Conservation (phyloP, 2,797 vertebrate genomes). For the Pseudochromis fuscus region DNA sequence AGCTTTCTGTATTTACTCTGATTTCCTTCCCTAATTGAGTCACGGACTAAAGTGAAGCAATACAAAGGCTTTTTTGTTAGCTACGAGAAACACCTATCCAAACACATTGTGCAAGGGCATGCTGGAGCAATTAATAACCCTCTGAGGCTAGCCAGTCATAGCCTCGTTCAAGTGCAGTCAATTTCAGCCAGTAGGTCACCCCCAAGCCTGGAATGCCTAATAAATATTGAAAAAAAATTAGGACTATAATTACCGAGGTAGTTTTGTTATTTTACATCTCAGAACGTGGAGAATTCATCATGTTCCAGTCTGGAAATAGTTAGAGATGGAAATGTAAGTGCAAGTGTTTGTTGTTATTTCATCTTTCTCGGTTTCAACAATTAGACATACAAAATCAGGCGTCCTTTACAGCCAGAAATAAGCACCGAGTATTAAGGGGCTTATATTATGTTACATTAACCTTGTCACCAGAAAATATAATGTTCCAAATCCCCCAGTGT, state of each 20-base stretch:
- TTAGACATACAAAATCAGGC: conserved; percentile 29
- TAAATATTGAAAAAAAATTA: conserved; percentile 78
- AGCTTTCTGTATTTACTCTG: conserved; percentile 88
- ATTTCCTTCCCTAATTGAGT: conserved; percentile 92
- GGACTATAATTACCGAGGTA: conserved; percentile 63
- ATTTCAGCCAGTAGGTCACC: conserved; percentile 62
- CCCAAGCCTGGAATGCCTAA: conserved; percentile 59
- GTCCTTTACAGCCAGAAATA: conserved; percentile 36
- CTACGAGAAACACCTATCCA: conserved; percentile 87
- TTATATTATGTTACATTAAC: conserved; percentile 72
- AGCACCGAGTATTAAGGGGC: conserved; percentile 49
- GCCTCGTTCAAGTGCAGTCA: conserved; percentile 74
- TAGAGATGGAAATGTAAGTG: conserved; percentile 25
- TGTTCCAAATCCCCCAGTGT: conserved; percentile 67
- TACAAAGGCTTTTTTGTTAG: conserved; percentile 91
- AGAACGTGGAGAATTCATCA: conserved; percentile 44
- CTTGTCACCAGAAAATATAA: conserved; percentile 69
- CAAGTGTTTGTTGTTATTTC: conserved; percentile 28
- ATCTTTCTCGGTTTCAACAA: conserved; percentile 35
- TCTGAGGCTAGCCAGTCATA: conserved; percentile 75
- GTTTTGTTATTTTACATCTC: conserved; percentile 65
- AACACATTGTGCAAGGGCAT: conserved; percentile 86
- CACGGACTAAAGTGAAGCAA: conserved; percentile 87
- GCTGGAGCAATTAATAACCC: conserved; percentile 85
- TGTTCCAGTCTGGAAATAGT: conserved; percentile 46